Base-by-base conservation (phyloP, 2,888 invertebrate genomes). In the Magallana nippona region DNA sequence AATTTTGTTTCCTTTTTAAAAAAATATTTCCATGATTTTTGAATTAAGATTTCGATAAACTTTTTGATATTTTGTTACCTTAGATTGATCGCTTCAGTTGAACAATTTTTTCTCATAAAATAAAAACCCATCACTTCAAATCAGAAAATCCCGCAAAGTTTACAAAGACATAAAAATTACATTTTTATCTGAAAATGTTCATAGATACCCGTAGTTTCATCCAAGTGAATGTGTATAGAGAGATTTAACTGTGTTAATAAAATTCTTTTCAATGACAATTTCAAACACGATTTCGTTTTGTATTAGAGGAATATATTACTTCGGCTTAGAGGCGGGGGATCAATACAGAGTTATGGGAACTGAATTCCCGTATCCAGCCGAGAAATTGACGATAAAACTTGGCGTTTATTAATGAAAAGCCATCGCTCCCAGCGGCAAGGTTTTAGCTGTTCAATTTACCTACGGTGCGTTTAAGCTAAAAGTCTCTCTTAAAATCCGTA, bases 241-340 rank as follows among this genome's bases (percentile, higher is more conserved):
- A 27, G 27, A 63, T 63, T 32, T 10, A 11, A 22, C 2, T 22
- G 2, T 22, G 19, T 62, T 17, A 62, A 71, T 19, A 27, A 71
- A 22, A 58, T 27, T 15, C 63, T 15, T 22, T 71, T 27, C 32
- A 22, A 22, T 22, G 11, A 11, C 62, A 22, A 62, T 10, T 71
- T 32, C 32, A 71, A 71, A 71, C 32, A 71, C 63, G 22, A 32
- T 71, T 71, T 27, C 22, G 63, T 71, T 71, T 71, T 71, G 63
- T 71, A 71, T 71, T 27, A 71, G 27, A 22, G 27, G 27, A 71
- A 71, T 5, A 71, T 22, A 71, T 71, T 71, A 71, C 19, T 32
- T 15, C 32, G 63, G 5, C 63, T 71, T 71, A 71, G 5, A 44
- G 32, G 32, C 32, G 15, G 15, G 27, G 63, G 15, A 71, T 71